These are phyloP conservation scores for Meda fulgida DNA, from an alignment of 2,797 vertebrate genomes.

Conservation along the genomic window DNA sequence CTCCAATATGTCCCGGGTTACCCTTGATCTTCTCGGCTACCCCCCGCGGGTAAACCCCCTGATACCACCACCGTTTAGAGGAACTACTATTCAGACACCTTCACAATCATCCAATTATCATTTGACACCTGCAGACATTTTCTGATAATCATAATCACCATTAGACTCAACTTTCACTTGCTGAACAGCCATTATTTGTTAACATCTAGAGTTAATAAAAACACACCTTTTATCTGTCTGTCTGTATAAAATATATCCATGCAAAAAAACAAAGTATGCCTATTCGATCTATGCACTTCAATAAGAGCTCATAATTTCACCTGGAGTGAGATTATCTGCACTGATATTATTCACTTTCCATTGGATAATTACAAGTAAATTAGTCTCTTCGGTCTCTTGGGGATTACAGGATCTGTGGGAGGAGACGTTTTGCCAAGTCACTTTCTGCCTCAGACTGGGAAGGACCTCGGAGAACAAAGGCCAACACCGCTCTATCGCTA, in stretches of 20 bases:
- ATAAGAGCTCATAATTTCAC: neutral
- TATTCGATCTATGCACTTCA: neutral
- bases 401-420: conserved; percentile 44
- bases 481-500: conserved; percentile 57
- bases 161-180: conserved; percentile 17
- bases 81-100: conserved; percentile 68
- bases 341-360: conserved; percentile 41
- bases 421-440: conserved; percentile 55
- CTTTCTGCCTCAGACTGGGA: conserved; percentile 52
- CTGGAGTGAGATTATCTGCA: conserved; percentile 19
- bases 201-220: neutral
- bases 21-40: conserved; percentile 77
- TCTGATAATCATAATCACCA: conserved; percentile 41
- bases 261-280: neutral
- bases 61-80: conserved; percentile 43
- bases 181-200: neutral
- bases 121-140: conserved; percentile 67
- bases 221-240: neutral
- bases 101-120: conserved; percentile 61
- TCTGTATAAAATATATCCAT: neutral
- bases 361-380: conserved; percentile 39
- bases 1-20: conserved; percentile 79
- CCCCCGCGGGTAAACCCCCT: conserved; percentile 37
- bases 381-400: conserved; percentile 35
- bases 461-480: conserved; percentile 58